phyloP scores from a whole-genome alignment of 2,113 vertebrate genomes.

The Struthidea cinerea region DNA sequence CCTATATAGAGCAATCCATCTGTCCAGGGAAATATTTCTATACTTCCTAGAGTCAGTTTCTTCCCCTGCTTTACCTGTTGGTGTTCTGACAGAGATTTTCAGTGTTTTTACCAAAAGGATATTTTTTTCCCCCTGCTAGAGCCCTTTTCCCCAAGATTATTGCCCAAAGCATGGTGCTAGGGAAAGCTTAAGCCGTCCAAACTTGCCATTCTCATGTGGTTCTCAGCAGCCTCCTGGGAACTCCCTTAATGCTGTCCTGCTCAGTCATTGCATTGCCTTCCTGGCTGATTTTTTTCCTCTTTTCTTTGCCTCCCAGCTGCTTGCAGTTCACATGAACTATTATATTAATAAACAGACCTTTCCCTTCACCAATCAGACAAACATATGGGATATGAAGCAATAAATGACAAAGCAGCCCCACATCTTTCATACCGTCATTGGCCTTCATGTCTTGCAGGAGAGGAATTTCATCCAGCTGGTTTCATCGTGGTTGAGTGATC shows the following conservation, averaged over 20 bases:
- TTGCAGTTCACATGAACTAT: background rate
- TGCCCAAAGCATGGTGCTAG: background rate
- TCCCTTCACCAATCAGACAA: background rate
- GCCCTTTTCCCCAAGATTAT: background rate
- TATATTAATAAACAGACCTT: slow-evolving; percentile 9
- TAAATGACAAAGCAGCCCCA: background rate
- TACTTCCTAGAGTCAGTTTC: background rate
- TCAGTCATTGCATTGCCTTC: background rate
- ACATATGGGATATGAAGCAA: background rate
- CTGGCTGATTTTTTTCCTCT: accelerated
- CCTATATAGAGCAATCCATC: slow-evolving; percentile 24
- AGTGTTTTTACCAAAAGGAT: background rate
- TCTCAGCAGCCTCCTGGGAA: background rate
- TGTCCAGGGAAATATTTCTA: background rate
- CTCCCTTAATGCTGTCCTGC: background rate
- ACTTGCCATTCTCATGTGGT: background rate
- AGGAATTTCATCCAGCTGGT: slow-evolving; percentile 24
- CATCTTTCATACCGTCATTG: background rate
- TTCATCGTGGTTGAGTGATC: background rate
- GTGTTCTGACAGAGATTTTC: background rate
- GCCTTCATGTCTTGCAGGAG: background rate
- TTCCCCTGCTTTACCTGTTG: background rate
- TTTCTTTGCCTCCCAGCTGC: background rate
- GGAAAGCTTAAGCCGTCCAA: background rate
- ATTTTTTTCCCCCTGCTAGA: background rate